phyloP scores from a whole-genome alignment of 2,888 invertebrate genomes.

The Hecatera dysodea region DNA sequence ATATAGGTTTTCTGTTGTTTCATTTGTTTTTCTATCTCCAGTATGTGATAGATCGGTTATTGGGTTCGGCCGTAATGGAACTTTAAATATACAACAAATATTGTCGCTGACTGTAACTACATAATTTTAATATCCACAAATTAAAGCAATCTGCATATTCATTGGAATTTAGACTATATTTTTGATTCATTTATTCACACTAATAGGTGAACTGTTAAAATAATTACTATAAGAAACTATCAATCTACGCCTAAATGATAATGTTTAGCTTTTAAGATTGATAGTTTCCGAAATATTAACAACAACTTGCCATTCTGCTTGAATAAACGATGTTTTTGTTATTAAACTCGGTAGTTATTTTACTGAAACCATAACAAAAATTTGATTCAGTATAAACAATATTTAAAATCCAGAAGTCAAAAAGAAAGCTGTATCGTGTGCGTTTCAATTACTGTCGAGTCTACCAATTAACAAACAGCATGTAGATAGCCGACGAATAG shows the following conservation, averaged over 20 bases:
- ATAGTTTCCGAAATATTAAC: slow-evolving; percentile 38
- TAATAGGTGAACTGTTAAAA: slow-evolving; percentile 46
- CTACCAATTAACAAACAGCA: slow-evolving; percentile 34
- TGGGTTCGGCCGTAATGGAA: too few species aligned
- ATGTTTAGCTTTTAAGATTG: slow-evolving; percentile 32
- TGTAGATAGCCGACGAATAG: slow-evolving; percentile 41
- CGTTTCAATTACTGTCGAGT: slow-evolving; percentile 9
- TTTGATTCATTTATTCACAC: slow-evolving; percentile 51
- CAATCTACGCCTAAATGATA: slow-evolving; percentile 37
- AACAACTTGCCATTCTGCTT: slow-evolving; percentile 43
- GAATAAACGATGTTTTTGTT: slow-evolving; percentile 8
- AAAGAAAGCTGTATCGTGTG: neutral
- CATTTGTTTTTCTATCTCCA: too few species aligned
- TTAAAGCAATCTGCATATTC: slow-evolving; percentile 50
- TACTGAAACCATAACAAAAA: neutral
- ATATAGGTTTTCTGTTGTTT: too few species aligned
- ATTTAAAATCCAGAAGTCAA: neutral
- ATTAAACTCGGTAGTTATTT: neutral
- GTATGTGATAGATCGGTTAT: too few species aligned
- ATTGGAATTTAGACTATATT: slow-evolving; percentile 40
- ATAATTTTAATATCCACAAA: slow-evolving; percentile 22
- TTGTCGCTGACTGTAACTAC: too few species aligned
- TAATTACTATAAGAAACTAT: slow-evolving; percentile 47
- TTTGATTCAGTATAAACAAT: slow-evolving; percentile 1
- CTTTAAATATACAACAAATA: too few species aligned